These are phyloP conservation scores for Catharus ustulatus DNA, from an alignment of 2,797 vertebrate genomes.

Conservation along the genomic window DNA sequence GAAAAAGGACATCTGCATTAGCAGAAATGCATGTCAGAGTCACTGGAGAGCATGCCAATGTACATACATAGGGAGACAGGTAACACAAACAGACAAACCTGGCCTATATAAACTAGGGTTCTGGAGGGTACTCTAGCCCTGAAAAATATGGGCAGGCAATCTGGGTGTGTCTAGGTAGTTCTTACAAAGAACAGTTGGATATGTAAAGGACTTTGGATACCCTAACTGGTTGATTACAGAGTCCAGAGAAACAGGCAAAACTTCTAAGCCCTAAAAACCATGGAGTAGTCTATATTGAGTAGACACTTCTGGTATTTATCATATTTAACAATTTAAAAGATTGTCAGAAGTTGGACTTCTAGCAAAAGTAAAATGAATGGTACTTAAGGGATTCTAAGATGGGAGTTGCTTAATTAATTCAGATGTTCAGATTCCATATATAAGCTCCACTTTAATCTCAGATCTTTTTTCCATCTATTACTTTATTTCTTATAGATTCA, in stretches of 20 bases:
- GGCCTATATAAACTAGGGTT: background rate
- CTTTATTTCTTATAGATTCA: background rate
- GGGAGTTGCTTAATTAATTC: background rate
- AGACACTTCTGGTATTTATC: background rate
- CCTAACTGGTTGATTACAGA: background rate
- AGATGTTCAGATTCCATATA: background rate
- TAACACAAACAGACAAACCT: background rate
- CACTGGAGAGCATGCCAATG: background rate
- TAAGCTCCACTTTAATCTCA: background rate
- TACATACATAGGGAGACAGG: background rate
- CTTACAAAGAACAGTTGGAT: background rate
- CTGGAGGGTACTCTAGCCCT: background rate
- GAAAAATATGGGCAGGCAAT: fast-evolving
- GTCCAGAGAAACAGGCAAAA: background rate
- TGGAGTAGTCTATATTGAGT: background rate
- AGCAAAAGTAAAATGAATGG: background rate
- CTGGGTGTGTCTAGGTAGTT: background rate
- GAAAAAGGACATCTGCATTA: background rate
- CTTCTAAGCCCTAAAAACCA: background rate
- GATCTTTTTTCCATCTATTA: background rate
- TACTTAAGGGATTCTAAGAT: background rate
- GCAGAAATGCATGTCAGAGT: background rate
- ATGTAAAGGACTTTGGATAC: background rate
- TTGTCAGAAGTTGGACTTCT: background rate
- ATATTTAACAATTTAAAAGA: background rate